These are phyloP conservation scores for Zosterops borbonicus DNA, from an alignment of 2,113 vertebrate species.

Conservation along the genomic window DNA sequence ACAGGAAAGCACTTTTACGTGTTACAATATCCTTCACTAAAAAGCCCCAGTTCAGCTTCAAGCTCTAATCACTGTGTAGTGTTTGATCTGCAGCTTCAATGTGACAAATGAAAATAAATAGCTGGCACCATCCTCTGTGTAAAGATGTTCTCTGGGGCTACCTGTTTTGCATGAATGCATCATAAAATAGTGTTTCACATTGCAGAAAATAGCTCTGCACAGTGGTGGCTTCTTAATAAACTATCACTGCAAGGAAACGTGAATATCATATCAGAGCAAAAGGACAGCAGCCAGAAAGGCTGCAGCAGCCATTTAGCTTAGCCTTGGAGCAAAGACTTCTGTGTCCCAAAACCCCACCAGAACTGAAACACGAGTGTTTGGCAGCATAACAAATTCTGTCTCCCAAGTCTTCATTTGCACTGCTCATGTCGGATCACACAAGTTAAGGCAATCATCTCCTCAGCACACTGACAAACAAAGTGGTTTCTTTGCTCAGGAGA, in stretches of 20 bases:
- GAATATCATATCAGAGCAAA: background rate
- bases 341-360: background rate
- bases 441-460: background rate
- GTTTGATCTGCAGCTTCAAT: background rate
- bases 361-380: background rate
- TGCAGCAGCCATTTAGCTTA: background rate
- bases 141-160: background rate
- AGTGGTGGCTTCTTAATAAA: background rate
- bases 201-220: background rate
- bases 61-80: background rate
- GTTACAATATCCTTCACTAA: background rate
- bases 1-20: background rate
- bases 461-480: rapidly evolving
- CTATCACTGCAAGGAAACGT: background rate
- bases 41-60: background rate
- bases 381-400: background rate
- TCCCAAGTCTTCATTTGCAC: background rate
- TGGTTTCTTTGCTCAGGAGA: background rate
- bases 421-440: rapidly evolving
- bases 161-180: background rate
- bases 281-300: background rate
- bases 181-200: background rate
- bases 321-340: background rate
- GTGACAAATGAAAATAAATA: constrained; percentile 4
- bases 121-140: background rate